Evolutionary conservation across 1,140 invertebrate species (phyloP), one percentile per base, ranked within the genome.

Genomic region (Odontomachus brunneus): DNA sequence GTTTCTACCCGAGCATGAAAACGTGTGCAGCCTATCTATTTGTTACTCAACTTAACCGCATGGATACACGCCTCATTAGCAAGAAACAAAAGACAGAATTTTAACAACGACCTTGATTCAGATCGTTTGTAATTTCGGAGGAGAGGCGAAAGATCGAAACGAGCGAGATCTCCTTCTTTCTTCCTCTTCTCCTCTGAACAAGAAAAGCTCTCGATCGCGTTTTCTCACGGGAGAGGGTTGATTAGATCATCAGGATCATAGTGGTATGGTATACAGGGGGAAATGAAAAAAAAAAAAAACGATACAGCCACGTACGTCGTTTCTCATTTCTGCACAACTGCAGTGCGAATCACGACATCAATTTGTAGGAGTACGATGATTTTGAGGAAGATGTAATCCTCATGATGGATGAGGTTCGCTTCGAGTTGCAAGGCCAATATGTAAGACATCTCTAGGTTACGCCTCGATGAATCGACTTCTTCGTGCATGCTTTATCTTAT

Each of bases 361-460:
- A 80, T 88, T 78, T 85, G 75, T 91, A 93, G 91, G 93, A 93
- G 87, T 88, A 85, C 87, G 92, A 93, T 91, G 92, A 94, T 91
- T 91, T 90, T 87, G 92, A 94, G 89, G 93, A 94, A 78, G 92
- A 93, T 74, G 89, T 89, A 80, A 88, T 92, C 91, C 91, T 94
- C 74, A 88, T 90, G 89, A 85, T 92, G 92, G 90, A 94, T 89
- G 91, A 94, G 88, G 91, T 94, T 89, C 88, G 90, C 88, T 89
- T 93, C 90, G 93, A 94, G 84, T 89, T 93, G 82, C 91, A 92
- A 87, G 93, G 92, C 89, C 90, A 91, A 88, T 94, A 94, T 88
- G 93, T 93, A 94, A 94, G 93, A 92, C 90, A 89, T 12, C 2
- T 57, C 49, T 62, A 65, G 74, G 67, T 81, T 78, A 55, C 71